A percentile compares a stretch with the other conserved stretches of the same genome.
phyloP scores from a whole-genome alignment of 2,888 invertebrate genomes.

The Aphelenchoides bicaudatus region DNA sequence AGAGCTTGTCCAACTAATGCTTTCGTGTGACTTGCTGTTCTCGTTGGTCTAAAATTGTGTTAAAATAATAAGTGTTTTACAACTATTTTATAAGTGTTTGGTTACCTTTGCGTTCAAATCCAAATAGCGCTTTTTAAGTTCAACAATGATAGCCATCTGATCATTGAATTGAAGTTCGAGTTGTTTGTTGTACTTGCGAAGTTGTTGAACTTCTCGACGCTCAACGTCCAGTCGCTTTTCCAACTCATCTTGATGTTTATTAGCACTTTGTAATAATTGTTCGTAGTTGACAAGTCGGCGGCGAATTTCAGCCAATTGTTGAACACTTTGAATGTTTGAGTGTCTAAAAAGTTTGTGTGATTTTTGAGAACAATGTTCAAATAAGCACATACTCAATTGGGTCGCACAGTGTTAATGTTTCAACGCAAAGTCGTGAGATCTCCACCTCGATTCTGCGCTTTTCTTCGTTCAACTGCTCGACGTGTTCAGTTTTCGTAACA shows the following conservation, averaged over 20 bases:
- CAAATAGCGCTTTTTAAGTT: slow-evolving; percentile 47
- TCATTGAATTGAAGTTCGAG: slow-evolving; percentile 38
- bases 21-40: slow-evolving; percentile 25
- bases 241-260: slow-evolving; percentile 1
- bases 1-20: slow-evolving; percentile 32
- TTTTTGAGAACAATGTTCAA: slow-evolving; percentile 55
- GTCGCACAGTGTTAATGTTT: slow-evolving; percentile 23
- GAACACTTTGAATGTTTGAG: too few relatives aligned
- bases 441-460: slow-evolving; percentile 24
- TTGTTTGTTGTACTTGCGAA: slow-evolving; percentile 39
- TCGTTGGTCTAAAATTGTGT: slow-evolving; percentile 18
- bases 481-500: too few relatives aligned
- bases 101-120: slow-evolving; percentile 32
- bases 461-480: slow-evolving; percentile 19
- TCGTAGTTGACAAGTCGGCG: slow-evolving; percentile 46
- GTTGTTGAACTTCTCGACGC: slow-evolving; percentile 30
- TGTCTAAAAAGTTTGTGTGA: too few relatives aligned
- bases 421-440: slow-evolving; percentile 18
- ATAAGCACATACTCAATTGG: slow-evolving; percentile 33
- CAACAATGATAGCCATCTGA: slow-evolving; percentile 53
- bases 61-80: neutral
- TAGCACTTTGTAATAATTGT: slow-evolving; percentile 12
- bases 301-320: slow-evolving; percentile 42
- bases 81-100: neutral
- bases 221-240: slow-evolving; percentile 20